Evolutionary conservation across 1,140 invertebrate species (phyloP).

Genomic region (Heliconius congener): DNA sequence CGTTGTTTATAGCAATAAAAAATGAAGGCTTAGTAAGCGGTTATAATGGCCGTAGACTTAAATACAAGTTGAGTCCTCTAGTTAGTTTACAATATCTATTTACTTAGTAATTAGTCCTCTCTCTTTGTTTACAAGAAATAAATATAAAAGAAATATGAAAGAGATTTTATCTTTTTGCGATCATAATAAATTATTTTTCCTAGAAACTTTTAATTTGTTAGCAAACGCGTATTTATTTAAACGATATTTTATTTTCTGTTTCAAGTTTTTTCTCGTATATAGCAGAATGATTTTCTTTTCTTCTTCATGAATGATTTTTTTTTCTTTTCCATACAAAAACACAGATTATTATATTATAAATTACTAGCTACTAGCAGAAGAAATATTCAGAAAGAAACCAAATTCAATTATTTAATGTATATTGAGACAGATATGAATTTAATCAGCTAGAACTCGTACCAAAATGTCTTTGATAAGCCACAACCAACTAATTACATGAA

Average conservation of each 20-base stretch:
- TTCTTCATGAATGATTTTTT: too few relatives aligned
- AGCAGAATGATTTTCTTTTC: too few relatives aligned
- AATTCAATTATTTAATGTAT: too few relatives aligned
- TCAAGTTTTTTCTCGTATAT: not conserved
- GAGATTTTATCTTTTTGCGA: not conserved
- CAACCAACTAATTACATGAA: not conserved
- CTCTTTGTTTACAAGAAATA: not conserved
- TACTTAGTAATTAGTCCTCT: not conserved
- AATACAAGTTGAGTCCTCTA: not conserved
- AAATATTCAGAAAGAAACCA: too few relatives aligned
- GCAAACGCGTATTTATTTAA: not conserved
- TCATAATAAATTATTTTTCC: not conserved
- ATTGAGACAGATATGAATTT: not conserved
- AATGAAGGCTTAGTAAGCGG: constrained; percentile 6
- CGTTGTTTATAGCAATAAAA: constrained; percentile 13
- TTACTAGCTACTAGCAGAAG: too few relatives aligned
- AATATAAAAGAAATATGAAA: not conserved
- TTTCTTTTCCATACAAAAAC: too few relatives aligned
- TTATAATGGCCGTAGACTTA: constrained; percentile 6
- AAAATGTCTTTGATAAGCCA: not conserved
- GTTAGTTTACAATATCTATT: constrained; percentile 5
- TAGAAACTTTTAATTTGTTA: not conserved
- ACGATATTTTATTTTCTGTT: not conserved
- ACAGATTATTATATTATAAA: too few relatives aligned
- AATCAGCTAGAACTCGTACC: not conserved